Evolutionary conservation across 2,888 invertebrate species (phyloP).

Genomic region (Saturnia japonica): DNA sequence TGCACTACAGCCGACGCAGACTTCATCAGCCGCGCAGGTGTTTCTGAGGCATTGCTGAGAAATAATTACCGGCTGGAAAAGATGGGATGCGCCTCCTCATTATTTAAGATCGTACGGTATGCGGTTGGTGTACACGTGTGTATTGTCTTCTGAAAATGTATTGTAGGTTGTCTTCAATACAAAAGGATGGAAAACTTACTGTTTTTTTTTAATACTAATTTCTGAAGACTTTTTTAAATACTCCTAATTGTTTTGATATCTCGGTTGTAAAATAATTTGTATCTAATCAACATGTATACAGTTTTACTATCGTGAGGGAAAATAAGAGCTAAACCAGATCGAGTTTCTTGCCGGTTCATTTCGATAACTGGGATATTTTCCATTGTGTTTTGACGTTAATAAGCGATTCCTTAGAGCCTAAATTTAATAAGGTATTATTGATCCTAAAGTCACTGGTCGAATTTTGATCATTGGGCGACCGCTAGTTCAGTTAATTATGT

Average conservation of each 20-base stretch:
- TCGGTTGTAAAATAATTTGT: not conserved
- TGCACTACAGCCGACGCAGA: conserved; percentile 67
- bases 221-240: not conserved
- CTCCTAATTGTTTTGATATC: not conserved
- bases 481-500: too few relatives aligned
- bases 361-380: too few relatives aligned
- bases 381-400: too few relatives aligned
- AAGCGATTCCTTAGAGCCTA: too few relatives aligned
- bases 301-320: too few relatives aligned
- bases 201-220: not conserved
- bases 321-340: too few relatives aligned
- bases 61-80: conserved; percentile 69
- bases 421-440: too few relatives aligned
- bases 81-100: conserved; percentile 64
- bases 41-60: conserved; percentile 45
- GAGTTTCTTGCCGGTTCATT: too few relatives aligned
- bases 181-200: not conserved
- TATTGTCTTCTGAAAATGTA: conserved; percentile 41
- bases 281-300: not conserved
- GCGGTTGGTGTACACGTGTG: conserved; percentile 48
- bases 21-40: conserved; percentile 58
- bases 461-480: too few relatives aligned
- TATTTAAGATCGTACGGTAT: conserved; percentile 63
- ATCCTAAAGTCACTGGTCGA: too few relatives aligned
- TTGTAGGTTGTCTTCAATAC: conserved; percentile 16